Evolutionary conservation across 1,140 invertebrate species (phyloP), one percentile per base, ranked within the genome.

Genomic region (Phortica variegata): DNA sequence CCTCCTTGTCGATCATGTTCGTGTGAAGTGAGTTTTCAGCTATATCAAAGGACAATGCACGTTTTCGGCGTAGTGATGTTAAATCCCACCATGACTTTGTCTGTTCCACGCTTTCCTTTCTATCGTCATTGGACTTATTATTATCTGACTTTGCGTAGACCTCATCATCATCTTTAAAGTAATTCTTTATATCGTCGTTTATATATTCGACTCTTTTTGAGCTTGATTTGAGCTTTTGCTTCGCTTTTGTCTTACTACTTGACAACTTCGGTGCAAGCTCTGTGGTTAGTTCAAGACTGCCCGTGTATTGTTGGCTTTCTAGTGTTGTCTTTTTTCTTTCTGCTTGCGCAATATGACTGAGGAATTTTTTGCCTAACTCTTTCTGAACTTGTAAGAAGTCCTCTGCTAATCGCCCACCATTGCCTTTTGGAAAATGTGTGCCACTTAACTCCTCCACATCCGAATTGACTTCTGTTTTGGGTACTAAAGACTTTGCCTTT

Each of bases 41-140:
- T 26, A 46, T 41, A 13, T 32, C 20, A 8, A 46, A 16, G 3
- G 48, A 23, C 16, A 73, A 18, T 2, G 65, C 60, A 23, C 69
- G 60, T n/a, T 54, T 61, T 3, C 33, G 55, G 29, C 70, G 42
- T 38, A 60, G 34, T 0, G 56, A 23, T 6, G 61, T 61, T 20
- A 73, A 38, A 29, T 73, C 65, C 70, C 70, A 73, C 70, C 70
- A 73, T 7, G 70, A 58, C 0, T 41, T 58, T 17, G 12, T 8
- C 3, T 16, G 6, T n/a, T 51, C 49, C n/a, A 60, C 54, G 3
- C 39, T 46, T 37, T 61, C 49, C 8, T 60, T 39, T 8, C 23
- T 23, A 19, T 48, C 39, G n/a, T 47, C 15, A 36, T 38, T n/a
- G 3, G 38, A 5, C 10, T 57, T 58, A 15, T 47, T 38, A 3